Base-by-base conservation (phyloP, 2,888 invertebrate genomes). In the Lithophane ornitopus region DNA sequence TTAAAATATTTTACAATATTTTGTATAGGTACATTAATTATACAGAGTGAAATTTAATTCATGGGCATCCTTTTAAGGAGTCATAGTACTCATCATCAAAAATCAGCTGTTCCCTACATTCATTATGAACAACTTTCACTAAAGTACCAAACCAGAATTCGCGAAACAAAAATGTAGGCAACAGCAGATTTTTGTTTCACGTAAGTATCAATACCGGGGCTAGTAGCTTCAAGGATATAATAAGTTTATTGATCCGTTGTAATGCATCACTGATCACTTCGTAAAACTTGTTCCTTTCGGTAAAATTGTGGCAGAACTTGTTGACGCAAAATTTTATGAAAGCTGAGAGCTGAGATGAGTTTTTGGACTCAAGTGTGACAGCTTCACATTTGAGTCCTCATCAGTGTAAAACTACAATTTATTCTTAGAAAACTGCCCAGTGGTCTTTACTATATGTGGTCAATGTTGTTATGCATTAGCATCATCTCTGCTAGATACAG, bases 401-500 rank as follows among this genome's bases (percentile, higher is more conserved):
- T 67, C 22, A 41, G 49, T 26, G 2, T 34, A 9, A 68, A 41
- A 44, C 44, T 62, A 39, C 8, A 44, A 54, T 22, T 26, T 28
- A 68, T 22, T 41, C 22, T 14, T 16, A 52, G 22, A 28, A 28
- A 52, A 22, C 41, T 16, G 19, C 39, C 49, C 39, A 26, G 26
- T 39, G 68, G 22, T n/a, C 3, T 71, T 49, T 14, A 28, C 8
- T 46, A 28, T 63, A 74, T 46, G 34, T 16, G 8, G n/a, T 19
- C 19, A 41, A 49, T 52, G n/a, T n/a, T 28, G 41, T 52, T 61
- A n/a, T 22, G 39, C 3, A 52, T 28, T 16, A 44, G 12, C 22
- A 54, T 52, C 61, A 74, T 26, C n/a, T 22, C 22, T n/a, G 44
- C 12, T 54, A 74, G 26, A 16, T 34, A 41, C n/a, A n/a, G n/a